Conservation (phyloP, 2,888 invertebrate genomes). For the Leptopilina syphax region DNA sequence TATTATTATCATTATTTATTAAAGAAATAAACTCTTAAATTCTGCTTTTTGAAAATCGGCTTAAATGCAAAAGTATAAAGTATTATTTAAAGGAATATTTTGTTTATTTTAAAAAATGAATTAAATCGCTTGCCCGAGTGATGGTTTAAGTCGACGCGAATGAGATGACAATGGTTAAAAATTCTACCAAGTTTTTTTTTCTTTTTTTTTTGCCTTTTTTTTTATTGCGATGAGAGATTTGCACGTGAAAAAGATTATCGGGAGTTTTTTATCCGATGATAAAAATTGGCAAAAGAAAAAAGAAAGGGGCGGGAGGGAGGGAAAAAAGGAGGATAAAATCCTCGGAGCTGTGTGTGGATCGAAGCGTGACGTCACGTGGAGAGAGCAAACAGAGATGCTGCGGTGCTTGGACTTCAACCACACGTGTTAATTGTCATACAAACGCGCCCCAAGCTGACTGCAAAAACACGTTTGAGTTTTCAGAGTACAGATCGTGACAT, state of each 20-base stretch:
- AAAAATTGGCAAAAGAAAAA: constrained; percentile 9
- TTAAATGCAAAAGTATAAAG: neutral
- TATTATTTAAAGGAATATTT: neutral
- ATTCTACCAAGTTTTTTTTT: neutral
- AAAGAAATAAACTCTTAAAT: neutral
- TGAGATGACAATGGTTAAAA: constrained; percentile 13
- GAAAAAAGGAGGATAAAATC: neutral
- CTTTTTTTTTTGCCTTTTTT: neutral
- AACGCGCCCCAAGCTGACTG: constrained; percentile 57
- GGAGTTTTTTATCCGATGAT: constrained; percentile 15
- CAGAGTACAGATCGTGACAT: constrained; percentile 49
- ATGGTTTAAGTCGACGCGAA: neutral
- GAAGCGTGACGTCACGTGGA: constrained; percentile 54
- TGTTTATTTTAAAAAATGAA: neutral
- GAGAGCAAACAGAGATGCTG: constrained; percentile 55
- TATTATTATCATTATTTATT: no score
- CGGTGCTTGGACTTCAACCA: constrained; percentile 56
- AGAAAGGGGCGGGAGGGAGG: neutral
- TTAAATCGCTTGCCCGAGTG: neutral
- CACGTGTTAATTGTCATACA: constrained; percentile 66
- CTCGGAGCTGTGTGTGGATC: constrained; percentile 10
- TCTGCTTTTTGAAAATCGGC: neutral
- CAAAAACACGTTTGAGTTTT: constrained; percentile 60
- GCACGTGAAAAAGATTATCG: constrained; percentile 6
- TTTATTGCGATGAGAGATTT: constrained; percentile 4